Percentiles rank a stretch among this genome's conserved stretches.
phyloP scores from a whole-genome alignment of 2,113 vertebrate species.

The Hippocampus barbouri region DNA sequence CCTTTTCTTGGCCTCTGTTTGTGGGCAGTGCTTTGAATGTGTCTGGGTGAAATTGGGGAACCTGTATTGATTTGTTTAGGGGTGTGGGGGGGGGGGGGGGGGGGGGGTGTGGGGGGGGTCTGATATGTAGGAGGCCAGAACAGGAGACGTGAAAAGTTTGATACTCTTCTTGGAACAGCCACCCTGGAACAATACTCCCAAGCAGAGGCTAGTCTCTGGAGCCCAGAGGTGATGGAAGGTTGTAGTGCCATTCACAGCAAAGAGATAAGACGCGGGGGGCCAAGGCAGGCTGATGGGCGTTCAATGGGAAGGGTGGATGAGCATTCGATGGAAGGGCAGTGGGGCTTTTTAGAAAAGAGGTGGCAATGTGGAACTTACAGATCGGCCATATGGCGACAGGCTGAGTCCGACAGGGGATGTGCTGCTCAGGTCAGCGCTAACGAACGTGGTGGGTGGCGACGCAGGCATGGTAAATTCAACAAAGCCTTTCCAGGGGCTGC shows the following conservation, averaged over 20 bases:
- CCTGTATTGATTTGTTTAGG: background rate
- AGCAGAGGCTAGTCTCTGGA: constrained; percentile 75
- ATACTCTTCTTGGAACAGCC: constrained; percentile 30
- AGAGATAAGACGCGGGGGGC: constrained; percentile 46
- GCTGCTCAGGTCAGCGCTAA: constrained; percentile 78
- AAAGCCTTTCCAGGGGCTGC: constrained; percentile 80
- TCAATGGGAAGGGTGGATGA: constrained; percentile 57
- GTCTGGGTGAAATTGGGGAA: background rate
- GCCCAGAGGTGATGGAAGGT: constrained; percentile 64
- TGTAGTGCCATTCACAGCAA: constrained; percentile 63
- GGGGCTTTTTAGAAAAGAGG: constrained; percentile 55
- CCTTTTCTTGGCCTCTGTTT: constrained; percentile 1
- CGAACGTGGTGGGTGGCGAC: constrained; percentile 74
- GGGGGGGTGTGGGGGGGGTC: too few relatives aligned
- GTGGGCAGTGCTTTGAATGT: background rate
- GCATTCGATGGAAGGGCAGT: constrained; percentile 52
- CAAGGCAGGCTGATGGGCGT: constrained; percentile 4
- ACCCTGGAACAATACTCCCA: constrained; percentile 38
- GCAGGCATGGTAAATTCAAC: constrained; percentile 75
- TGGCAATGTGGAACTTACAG: constrained; percentile 74
- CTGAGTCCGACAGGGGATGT: constrained; percentile 75
- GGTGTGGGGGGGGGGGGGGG: too few relatives aligned
- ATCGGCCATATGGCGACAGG: constrained; percentile 77
- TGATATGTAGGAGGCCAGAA: background rate
- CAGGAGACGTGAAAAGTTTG: background rate